Evolutionary conservation across 2,113 vertebrate genomes (phyloP).

Genomic region (Platichthys flesus): DNA sequence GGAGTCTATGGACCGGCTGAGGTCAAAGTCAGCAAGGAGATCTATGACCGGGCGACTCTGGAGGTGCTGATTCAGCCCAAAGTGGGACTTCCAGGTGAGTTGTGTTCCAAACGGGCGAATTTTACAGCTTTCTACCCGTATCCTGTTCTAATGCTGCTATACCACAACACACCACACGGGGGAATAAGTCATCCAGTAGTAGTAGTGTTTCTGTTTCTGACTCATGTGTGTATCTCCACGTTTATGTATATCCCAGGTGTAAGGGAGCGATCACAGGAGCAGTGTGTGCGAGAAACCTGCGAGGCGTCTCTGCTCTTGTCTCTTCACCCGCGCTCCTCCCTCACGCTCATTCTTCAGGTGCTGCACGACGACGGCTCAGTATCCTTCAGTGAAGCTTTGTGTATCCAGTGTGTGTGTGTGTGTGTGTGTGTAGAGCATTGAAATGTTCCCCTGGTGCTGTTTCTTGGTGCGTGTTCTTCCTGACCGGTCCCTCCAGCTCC

Average conservation of each 20-base stretch:
- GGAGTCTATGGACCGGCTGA: slow-evolving; percentile 92
- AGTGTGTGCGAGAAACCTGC: slow-evolving; percentile 88
- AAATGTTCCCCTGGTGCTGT: too few relatives aligned
- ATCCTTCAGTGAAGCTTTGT: slow-evolving; percentile 81
- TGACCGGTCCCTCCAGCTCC: slow-evolving; percentile 79
- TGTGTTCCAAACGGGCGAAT: background rate
- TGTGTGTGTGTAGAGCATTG: too few relatives aligned
- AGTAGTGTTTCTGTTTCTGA: background rate
- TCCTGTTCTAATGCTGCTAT: background rate
- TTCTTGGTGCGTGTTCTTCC: slow-evolving; percentile 36
- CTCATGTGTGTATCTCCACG: background rate
- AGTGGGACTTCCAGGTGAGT: slow-evolving; percentile 88
- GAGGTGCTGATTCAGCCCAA: slow-evolving; percentile 93
- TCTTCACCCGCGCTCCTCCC: slow-evolving; percentile 90
- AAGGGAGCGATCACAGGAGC: slow-evolving; percentile 87
- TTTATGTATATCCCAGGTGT: slow-evolving; percentile 80
- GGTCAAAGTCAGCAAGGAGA: slow-evolving; percentile 91
- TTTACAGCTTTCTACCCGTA: background rate
- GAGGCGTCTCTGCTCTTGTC: slow-evolving; percentile 82
- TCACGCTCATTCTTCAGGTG: slow-evolving; percentile 90
- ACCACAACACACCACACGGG: slow-evolving; percentile 46
- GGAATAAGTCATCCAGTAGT: slow-evolving; percentile 4
- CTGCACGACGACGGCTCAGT: slow-evolving; percentile 90
- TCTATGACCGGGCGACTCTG: slow-evolving; percentile 89
- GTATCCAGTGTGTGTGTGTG: background rate